Base-by-base conservation (phyloP, 1,140 invertebrate species). In the Physella acuta region DNA sequence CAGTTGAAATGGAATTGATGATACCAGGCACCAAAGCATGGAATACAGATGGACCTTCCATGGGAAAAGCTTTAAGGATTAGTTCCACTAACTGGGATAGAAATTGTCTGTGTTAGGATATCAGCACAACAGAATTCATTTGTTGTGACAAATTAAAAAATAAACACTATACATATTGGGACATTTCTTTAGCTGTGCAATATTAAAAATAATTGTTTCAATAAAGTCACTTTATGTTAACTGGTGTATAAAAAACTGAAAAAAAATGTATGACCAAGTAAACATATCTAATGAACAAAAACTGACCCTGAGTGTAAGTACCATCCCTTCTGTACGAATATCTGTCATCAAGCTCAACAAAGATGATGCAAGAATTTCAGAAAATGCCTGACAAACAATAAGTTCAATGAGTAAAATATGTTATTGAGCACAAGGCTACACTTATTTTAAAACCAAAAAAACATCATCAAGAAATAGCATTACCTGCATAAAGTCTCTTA, bases 241-340 rank as follows among this genome's bases (percentile, higher is more conserved):
- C n/a, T n/a, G n/a, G n/a, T n/a, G n/a, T n/a, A n/a, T n/a, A n/a
- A n/a, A n/a, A n/a, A n/a, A n/a, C n/a, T n/a, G n/a, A n/a, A n/a
- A n/a, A n/a, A n/a, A n/a, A n/a, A n/a, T n/a, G n/a, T n/a, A n/a
- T n/a, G n/a, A n/a, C n/a, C n/a, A n/a, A n/a, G n/a, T n/a, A n/a
- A n/a, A n/a, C n/a, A n/a, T n/a, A n/a, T n/a, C n/a, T n/a, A n/a
- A n/a, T n/a, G n/a, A n/a, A n/a, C n/a, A n/a, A n/a, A n/a, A n/a
- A 60, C 56, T 65, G 52, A 94, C 88, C 78, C 89, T 88, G 74
- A 94, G 84, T 31, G 92, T 88, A 71, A 90, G 87, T 0, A 91
- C 86, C 56, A 93, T 86, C n/a, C 92, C 93, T 78, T 95, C 93
- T 0, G 88, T 87, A 66, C 90, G 87, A 81, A 95, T 88, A 84